These are phyloP conservation scores for Norana najaformis DNA, from an alignment of 2,888 invertebrate genomes.

Conservation along the genomic window DNA sequence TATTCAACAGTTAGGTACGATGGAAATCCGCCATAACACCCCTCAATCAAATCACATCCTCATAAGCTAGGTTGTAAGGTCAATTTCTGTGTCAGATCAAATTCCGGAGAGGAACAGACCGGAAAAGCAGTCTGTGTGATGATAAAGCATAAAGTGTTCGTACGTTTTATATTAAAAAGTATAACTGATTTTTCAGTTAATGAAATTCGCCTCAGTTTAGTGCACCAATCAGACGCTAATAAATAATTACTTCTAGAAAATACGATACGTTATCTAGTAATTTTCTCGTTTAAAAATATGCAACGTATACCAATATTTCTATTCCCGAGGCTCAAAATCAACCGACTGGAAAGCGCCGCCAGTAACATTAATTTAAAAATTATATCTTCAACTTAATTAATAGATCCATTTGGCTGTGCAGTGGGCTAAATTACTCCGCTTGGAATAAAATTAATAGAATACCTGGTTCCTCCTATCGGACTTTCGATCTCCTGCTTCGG, in stretches of 20 bases:
- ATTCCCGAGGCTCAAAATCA: not conserved
- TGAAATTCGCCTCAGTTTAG: constrained; percentile 1
- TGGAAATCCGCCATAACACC: not conserved
- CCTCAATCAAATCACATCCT: not conserved
- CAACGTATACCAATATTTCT: not conserved
- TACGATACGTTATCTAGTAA: not conserved
- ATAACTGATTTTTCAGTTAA: not conserved
- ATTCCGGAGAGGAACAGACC: not conserved
- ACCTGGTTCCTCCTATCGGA: constrained; percentile 3
- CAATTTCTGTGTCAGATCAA: not conserved
- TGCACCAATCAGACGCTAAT: not conserved
- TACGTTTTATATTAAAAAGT: not conserved
- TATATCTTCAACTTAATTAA: not conserved
- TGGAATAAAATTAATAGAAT: not conserved
- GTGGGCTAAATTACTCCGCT: not conserved
- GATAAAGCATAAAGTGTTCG: not conserved
- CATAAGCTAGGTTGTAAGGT: not conserved
- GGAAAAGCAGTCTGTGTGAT: not conserved
- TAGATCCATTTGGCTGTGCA: not conserved
- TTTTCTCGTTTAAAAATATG: not conserved
- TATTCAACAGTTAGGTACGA: not conserved
- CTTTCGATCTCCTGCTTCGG: constrained; percentile 16
- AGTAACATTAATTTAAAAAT: not conserved
- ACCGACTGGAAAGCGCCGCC: not conserved
- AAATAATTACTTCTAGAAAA: not conserved